A percentile compares a stretch with the other conserved stretches of the same genome.
Conservation (phyloP, 2,113 vertebrate genomes). For the Eptesicus fuscus region DNA sequence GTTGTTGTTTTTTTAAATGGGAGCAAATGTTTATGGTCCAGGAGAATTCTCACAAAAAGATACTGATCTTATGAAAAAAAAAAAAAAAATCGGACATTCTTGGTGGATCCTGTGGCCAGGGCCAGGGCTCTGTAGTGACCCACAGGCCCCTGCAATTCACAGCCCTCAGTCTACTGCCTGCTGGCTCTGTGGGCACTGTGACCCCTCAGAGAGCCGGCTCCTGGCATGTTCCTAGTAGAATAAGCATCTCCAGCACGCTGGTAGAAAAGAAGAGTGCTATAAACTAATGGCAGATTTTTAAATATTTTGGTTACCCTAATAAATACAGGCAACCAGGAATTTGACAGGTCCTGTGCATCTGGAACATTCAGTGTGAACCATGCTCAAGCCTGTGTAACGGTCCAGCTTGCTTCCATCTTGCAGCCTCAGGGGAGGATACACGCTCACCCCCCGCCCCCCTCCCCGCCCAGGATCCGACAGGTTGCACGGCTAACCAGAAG, state of each 20-base stretch:
- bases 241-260: neutral
- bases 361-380: neutral
- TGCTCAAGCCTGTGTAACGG: neutral
- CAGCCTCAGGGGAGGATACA: neutral
- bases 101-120: neutral
- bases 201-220: neutral
- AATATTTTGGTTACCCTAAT: neutral
- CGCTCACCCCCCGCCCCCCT: too few relatives aligned
- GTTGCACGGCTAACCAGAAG: neutral
- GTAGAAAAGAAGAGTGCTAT: neutral
- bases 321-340: neutral
- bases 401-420: neutral
- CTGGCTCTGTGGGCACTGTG: neutral
- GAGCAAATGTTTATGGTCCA: slow-evolving; percentile 8
- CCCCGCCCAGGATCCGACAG: neutral
- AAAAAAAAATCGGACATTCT: too few relatives aligned
- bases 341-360: neutral
- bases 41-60: slow-evolving; percentile 24
- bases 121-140: neutral
- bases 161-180: neutral
- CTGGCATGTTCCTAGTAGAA: neutral
- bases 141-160: neutral
- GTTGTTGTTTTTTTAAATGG: neutral
- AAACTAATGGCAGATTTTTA: neutral
- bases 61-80: neutral